A percentile compares a stretch with the other conserved stretches of the same genome.
phyloP scores from a whole-genome alignment of 37 sponge, comb jelly and placozoan genomes.

The Eunapius fragilis region DNA sequence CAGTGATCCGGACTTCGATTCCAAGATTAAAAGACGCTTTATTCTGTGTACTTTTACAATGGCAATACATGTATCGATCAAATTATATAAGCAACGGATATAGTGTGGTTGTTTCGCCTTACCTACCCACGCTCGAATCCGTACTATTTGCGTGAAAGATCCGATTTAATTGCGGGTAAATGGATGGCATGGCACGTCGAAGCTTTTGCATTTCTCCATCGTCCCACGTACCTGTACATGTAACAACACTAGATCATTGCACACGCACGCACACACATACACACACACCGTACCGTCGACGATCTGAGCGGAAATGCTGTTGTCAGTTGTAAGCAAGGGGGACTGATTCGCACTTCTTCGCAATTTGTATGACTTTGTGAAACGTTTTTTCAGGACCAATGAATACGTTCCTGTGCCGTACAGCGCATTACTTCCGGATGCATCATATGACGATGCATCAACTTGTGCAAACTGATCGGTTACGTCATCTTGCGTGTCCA shows the following conservation, averaged over 20 bases:
- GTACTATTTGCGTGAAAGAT: neutral
- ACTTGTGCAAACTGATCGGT: neutral
- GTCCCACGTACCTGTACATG: neutral
- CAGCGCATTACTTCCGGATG: neutral
- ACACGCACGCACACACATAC: neutral
- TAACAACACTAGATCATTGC: neutral
- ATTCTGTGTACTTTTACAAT: neutral
- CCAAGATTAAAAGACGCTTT: slow-evolving; percentile 25
- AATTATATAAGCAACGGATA: no score
- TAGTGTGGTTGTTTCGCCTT: no score
- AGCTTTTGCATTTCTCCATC: neutral
- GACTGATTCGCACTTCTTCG: neutral
- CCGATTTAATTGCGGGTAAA: neutral
- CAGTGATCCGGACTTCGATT: slow-evolving; percentile 30
- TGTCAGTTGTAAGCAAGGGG: neutral
- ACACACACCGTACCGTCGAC: neutral
- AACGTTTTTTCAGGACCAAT: neutral
- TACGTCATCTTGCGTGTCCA: neutral
- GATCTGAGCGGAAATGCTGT: neutral
- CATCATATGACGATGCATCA: neutral
- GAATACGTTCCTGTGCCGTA: neutral
- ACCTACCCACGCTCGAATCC: neutral
- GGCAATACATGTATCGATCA: no score
- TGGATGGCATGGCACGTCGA: neutral
- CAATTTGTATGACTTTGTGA: neutral